Percentiles rank a stretch among this genome's conserved stretches.
Conservation (phyloP, 1,140 invertebrate species). For the Copidosoma floridanum region DNA sequence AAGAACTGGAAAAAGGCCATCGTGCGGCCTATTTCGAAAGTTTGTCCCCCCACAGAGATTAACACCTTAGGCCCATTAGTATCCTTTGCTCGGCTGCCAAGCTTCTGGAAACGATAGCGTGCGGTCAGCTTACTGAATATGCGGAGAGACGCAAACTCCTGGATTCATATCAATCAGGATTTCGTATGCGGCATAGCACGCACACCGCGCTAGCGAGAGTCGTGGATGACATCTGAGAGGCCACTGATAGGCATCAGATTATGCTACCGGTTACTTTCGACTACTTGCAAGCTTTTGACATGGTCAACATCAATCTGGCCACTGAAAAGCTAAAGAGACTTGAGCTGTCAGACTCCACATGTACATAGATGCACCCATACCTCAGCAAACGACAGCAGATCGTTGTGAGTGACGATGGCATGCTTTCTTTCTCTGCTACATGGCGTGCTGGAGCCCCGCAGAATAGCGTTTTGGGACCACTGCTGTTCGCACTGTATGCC, state of each 20-base stretch:
- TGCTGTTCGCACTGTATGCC: neutral
- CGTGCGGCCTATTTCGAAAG: neutral
- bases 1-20: neutral
- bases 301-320: conserved; percentile 25
- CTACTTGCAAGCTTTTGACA: conserved; percentile 39
- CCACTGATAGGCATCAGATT: conserved; percentile 30
- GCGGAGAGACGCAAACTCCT: neutral
- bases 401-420: neutral
- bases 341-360: neutral
- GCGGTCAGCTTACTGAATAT: neutral
- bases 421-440: neutral
- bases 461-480: neutral
- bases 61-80: conserved; percentile 9
- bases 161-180: conserved; percentile 36
- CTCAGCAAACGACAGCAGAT: neutral
- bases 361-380: conserved; percentile 13
- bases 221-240: conserved; percentile 36
- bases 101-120: neutral
- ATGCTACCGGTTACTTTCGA: conserved; percentile 41
- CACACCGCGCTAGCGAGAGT: conserved; percentile 35
- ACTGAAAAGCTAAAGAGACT: neutral
- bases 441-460: neutral
- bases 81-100: conserved; percentile 3
- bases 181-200: conserved; percentile 33
- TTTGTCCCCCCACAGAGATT: neutral